A percentile compares a stretch with the other conserved stretches of the same genome.
Conservation (phyloP, 2,797 vertebrate genomes). For the Spinibarbus caldwelli region DNA sequence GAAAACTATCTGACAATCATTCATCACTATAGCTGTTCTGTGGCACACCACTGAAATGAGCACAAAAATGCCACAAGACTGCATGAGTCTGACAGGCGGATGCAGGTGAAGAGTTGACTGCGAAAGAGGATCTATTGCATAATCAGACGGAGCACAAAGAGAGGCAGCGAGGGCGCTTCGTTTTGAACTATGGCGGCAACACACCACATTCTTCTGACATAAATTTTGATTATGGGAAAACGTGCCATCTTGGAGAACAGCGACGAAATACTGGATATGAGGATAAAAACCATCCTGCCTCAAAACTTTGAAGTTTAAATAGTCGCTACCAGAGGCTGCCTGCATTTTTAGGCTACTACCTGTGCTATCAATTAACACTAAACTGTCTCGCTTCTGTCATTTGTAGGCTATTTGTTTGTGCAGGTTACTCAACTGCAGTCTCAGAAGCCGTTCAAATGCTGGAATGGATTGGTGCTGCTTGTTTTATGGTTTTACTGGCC, state of each 20-base stretch:
- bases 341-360: background rate
- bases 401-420: slow-evolving; percentile 4
- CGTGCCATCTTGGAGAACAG: background rate
- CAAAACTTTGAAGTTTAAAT: slow-evolving; percentile 51
- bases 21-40: background rate
- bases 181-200: slow-evolving; percentile 61
- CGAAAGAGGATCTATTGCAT: slow-evolving; percentile 54
- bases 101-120: slow-evolving; percentile 54
- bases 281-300: background rate
- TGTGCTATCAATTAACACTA: background rate
- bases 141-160: slow-evolving; percentile 36
- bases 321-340: background rate
- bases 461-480: slow-evolving; percentile 73
- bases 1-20: slow-evolving; percentile 27
- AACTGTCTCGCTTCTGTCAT: background rate
- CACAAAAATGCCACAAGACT: slow-evolving; percentile 12
- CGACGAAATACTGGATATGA: slow-evolving; percentile 1
- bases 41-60: slow-evolving; percentile 1
- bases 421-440: background rate
- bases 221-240: slow-evolving; percentile 6
- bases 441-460: slow-evolving; percentile 72
- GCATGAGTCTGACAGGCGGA: slow-evolving; percentile 27
- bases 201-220: slow-evolving; percentile 6
- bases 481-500: slow-evolving; percentile 73
- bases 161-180: slow-evolving; percentile 41